Evolutionary conservation across 30 jellyfish, hydroid and myxozoan species (phyloP).

Genomic region (Mastigias papua): DNA sequence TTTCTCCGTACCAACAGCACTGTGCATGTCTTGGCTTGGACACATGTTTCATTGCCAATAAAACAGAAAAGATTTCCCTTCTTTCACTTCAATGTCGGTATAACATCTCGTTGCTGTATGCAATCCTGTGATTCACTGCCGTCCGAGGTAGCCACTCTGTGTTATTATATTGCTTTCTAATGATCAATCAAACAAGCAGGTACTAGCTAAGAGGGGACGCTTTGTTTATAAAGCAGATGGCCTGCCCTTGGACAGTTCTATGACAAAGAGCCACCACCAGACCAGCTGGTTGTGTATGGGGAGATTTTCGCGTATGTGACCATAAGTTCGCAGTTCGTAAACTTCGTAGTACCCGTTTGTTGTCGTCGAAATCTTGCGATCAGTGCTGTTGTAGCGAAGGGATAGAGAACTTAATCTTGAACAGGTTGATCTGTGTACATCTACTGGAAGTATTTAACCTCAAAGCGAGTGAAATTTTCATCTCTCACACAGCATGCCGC

Average conservation of each 20-base stretch:
- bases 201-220: not conserved
- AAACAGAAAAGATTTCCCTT: too few relatives aligned
- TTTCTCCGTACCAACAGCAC: too few relatives aligned
- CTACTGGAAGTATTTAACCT: not conserved
- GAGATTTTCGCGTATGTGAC: not conserved
- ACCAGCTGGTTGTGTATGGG: conserved; percentile 3
- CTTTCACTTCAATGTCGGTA: too few relatives aligned
- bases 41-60: too few relatives aligned
- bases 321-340: not conserved
- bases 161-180: not conserved
- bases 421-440: not conserved
- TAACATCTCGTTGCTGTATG: not conserved
- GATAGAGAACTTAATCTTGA: not conserved
- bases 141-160: not conserved
- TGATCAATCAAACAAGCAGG: not conserved
- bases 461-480: not conserved
- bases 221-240: conserved; percentile 31
- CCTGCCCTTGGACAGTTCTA: not conserved
- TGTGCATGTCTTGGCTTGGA: too few relatives aligned
- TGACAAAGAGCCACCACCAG: not conserved
- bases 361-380: not conserved
- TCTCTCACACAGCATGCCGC: conserved; percentile 80
- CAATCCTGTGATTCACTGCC: not conserved
- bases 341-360: not conserved
- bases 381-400: not conserved